Base-by-base conservation (phyloP, 2,888 invertebrate species). In the Rosalia funebris region DNA sequence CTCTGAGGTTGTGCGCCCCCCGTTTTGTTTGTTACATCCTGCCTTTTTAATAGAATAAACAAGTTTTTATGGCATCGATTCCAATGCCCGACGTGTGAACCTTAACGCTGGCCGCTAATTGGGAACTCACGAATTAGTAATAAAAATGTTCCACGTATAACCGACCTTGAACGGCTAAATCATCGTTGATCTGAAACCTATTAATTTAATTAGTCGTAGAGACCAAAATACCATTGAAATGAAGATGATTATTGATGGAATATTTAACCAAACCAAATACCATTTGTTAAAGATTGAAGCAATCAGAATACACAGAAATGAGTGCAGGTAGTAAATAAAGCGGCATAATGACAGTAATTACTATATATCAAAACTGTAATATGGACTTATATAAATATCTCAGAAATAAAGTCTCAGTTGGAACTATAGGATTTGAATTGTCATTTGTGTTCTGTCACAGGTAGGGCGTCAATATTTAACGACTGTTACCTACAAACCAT, bases 31-130 rank as follows among this genome's bases (percentile, higher is more conserved):
- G 37, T 50, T 39, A 50, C 50, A 50, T 50, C 50, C 50, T 50
- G 50, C 39, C 39, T 39, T 50, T 50, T 39, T 39, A 50, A 50
- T 50, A 50, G 50, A 50, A 50, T 39, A 50, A 50, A 50, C 50
- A 50, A 50, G 50, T 50, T 50, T 39, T 50, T 14, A 14, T 39
- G 14, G 25, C 36, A 12, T 36, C 48, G 15, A 15, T 31, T 31
- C 25, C 19, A 17, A 36, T 36, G 36, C 39, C 50, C 20, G 50
- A 50, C 25, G 50, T 39, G 39, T 39, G 25, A 50, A 50, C 12
- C 25, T 50, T 37, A 39, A 39, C 39, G 37, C 36, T 37, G 36
- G 20, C 14, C 34, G 17, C 25, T 50, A 50, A 50, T 50, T 50
- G 50, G 20, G 14, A 14, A 25, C 12, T 50, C 50, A 50, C 37